Base-by-base conservation (phyloP, 2,888 invertebrate species). In the Philonicus albiceps region DNA sequence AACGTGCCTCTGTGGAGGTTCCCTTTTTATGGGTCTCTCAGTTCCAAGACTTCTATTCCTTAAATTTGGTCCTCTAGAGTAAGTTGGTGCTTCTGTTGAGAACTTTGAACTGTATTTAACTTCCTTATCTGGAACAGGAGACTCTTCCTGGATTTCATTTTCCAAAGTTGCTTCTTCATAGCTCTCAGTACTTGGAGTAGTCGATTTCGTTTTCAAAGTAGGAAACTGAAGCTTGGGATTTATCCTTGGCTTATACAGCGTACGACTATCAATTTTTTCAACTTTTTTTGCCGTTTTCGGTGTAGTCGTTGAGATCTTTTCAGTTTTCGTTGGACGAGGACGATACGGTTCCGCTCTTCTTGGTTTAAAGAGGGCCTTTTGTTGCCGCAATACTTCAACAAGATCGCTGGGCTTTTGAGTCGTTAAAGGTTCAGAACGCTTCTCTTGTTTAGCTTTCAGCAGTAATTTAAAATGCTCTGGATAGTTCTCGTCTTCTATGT, bases 401-500 rank as follows among this genome's bases (percentile, higher is more conserved):
- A 89, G 87, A 83, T 89, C 88, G 78, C 88, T 87, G 13, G 81
- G 86, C 22, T 34, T 74, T 55, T 74, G 31, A 19, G 75, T 64
- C 3, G 87, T 53, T 2, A 81, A n/a, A 40, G 34, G 27, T 49
- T 81, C 74, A 4, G 80, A 55, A 4, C 72, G 72, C 40, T 86
- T 87, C 1, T 87, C 49, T 88, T 92, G 91, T 91, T 95, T 95
- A 83, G 94, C 93, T 91, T 94, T 94, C 80, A 95, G 92, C 85
- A 95, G 91, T n/a, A 94, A 94, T 90, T 95, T 95, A 90, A 95
- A 95, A 89, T 93, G 94, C 89, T 93, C 94, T 22, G 95, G 95
- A 91, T 95, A 95, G 89, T 95, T 95, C 90, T 94, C 95, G 88
- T 95, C 94, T 88, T 93, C 94, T 64, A 93, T 92, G 87, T 94